Percentiles rank a stretch among this genome's conserved stretches.
Conservation (phyloP, 2,797 vertebrate species). For the Ispidina lecontei region DNA sequence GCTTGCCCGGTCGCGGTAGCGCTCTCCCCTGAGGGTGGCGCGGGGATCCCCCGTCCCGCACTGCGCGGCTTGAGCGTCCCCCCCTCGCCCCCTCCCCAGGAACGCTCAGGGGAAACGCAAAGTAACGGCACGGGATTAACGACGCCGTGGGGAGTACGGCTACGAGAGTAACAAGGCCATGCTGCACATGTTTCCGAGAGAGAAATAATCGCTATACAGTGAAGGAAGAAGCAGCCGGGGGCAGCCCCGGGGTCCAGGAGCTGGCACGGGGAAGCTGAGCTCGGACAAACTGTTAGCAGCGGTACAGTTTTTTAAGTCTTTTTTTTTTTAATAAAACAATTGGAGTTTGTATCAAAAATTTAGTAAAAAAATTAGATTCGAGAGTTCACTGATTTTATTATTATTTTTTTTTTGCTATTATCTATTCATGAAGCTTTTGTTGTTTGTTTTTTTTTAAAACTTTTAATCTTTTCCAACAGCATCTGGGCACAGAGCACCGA, state of each 20-base stretch:
- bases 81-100: no score
- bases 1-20: neutral
- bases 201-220: neutral
- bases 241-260: conserved; percentile 60
- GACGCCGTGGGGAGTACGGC: no score
- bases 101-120: neutral
- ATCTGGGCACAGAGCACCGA: neutral
- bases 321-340: conserved; percentile 85
- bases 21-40: neutral
- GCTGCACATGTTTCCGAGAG: conserved; percentile 64
- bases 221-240: neutral
- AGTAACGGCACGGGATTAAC: neutral
- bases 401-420: conserved; percentile 35
- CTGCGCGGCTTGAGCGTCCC: neutral
- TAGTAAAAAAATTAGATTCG: conserved; percentile 84
- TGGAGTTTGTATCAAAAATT: conserved; percentile 91
- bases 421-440: conserved; percentile 63
- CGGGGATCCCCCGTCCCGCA: neutral
- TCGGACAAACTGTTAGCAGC: conserved; percentile 89
- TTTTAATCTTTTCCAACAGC: conserved; percentile 28
- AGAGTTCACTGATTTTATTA: conserved; percentile 72
- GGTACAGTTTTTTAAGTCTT: conserved; percentile 82
- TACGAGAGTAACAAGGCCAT: neutral
- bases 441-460: neutral
- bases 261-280: conserved; percentile 79